Evolutionary conservation across 2,113 vertebrate genomes (phyloP).

Genomic region (Sturnira hondurensis): DNA sequence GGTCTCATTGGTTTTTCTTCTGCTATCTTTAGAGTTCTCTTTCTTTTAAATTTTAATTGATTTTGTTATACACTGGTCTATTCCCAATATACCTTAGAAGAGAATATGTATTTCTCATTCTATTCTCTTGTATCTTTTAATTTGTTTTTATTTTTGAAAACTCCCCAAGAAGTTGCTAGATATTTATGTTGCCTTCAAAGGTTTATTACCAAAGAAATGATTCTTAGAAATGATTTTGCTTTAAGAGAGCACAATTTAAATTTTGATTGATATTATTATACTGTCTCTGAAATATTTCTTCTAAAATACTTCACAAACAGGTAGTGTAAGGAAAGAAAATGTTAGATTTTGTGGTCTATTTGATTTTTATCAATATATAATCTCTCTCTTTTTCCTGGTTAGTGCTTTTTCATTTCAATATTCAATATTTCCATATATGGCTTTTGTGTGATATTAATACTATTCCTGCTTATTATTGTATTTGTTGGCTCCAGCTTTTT

Average conservation of each 20-base stretch:
- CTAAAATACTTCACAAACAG: not conserved
- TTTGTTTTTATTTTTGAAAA: not conserved
- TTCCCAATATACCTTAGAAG: not conserved
- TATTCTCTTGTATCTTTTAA: not conserved
- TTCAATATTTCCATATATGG: not conserved
- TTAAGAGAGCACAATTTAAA: not conserved
- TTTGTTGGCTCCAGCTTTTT: not conserved
- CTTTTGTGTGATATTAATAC: not conserved
- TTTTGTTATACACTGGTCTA: not conserved
- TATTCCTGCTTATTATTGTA: not conserved
- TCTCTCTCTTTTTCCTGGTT: not conserved
- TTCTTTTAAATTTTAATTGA: not conserved
- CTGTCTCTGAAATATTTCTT: not conserved
- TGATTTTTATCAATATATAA: not conserved
- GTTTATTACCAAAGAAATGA: not conserved
- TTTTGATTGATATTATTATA: not conserved
- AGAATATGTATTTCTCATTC: not conserved
- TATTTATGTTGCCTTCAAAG: not conserved
- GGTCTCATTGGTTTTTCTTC: not conserved
- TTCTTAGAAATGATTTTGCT: not conserved
- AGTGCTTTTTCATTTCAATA: not conserved
- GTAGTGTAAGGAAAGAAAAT: not conserved
- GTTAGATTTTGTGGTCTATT: not conserved
- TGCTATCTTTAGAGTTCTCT: not conserved
- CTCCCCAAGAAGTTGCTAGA: not conserved